Base-by-base conservation (phyloP, 1,140 invertebrate genomes). In the Calephelis nemesis region DNA sequence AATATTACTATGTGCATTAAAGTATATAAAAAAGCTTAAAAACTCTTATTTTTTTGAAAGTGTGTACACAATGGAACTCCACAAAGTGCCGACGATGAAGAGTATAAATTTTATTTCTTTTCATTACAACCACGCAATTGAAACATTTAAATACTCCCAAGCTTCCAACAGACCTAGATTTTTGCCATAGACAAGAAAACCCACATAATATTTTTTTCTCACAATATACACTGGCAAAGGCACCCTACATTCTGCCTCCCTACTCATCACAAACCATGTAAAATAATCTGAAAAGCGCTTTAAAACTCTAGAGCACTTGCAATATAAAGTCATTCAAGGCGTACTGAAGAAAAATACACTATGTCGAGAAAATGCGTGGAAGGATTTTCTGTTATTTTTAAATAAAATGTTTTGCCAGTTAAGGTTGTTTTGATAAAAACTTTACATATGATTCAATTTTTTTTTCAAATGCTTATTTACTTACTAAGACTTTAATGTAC, bases 241-340 rank as follows among this genome's bases (percentile, higher is more conserved):
- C 67, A 60, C 58, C 58, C 58, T 60, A 60, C 58, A 60, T 60
- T 60, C 58, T 60, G 58, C 58, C 58, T 60, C 58, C 58, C 58
- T 60, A 60, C 58, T 60, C 58, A 60, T 65, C 49, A 62, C 69
- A 71, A 48, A 73, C 67, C 74, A 75, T 80, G 76, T 76, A 80
- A 80, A 78, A 80, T 78, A 75, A 74, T 75, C 65, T 74, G 70
- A 74, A 79, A 74, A 74, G 68, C 70, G 71, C 72, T 76, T 71
- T 65, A 66, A 71, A 73, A 63, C 47, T 60, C 13, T 13, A 76
- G 76, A 62, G 73, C 73, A 72, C 77, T 76, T 64, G 69, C 63
- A 67, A 71, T 74, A 74, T 78, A 73, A 74, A 79, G 74, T 73
- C 74, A 76, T 79, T 79, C 70, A 72, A 77, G 66, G 67, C 62